These are phyloP conservation scores for Folsomia candida DNA, from an alignment of 2,888 invertebrate genomes.

Conservation along the genomic window DNA sequence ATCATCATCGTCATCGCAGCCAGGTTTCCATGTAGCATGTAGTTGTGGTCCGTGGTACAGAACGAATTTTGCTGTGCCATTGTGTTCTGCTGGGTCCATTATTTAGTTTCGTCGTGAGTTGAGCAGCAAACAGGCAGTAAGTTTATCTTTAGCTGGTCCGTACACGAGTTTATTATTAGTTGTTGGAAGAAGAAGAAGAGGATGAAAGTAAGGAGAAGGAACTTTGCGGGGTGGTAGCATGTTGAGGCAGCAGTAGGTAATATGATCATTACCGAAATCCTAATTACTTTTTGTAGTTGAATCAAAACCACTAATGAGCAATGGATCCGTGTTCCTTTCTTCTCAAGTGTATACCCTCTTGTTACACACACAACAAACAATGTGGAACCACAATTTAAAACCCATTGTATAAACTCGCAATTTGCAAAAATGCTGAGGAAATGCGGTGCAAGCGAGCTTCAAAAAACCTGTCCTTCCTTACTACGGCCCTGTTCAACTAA, in stretches of 20 bases:
- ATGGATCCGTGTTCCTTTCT: background rate
- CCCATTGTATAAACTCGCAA: background rate
- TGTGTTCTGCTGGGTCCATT: background rate
- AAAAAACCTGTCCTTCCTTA: background rate
- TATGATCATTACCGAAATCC: constrained; percentile 3
- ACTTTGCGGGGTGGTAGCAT: background rate
- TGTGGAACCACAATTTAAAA: background rate
- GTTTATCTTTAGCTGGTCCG: constrained; percentile 2
- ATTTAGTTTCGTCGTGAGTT: background rate
- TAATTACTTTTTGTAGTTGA: constrained; percentile 3
- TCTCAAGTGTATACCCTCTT: background rate
- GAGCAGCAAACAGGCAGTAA: background rate
- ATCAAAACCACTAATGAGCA: background rate
- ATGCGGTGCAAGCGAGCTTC: background rate
- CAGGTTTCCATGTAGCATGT: background rate
- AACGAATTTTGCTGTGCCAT: background rate
- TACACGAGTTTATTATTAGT: constrained; percentile 1
- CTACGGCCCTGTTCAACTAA: background rate
- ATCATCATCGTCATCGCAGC: too few species aligned
- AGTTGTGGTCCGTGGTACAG: background rate
- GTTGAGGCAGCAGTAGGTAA: constrained; percentile 5
- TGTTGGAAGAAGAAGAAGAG: background rate
- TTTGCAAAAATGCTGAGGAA: too few species aligned
- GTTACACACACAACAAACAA: background rate
- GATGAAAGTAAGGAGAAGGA: background rate